Conservation (phyloP, 2,113 vertebrate genomes). For the Gnathonemus longibarbis region DNA sequence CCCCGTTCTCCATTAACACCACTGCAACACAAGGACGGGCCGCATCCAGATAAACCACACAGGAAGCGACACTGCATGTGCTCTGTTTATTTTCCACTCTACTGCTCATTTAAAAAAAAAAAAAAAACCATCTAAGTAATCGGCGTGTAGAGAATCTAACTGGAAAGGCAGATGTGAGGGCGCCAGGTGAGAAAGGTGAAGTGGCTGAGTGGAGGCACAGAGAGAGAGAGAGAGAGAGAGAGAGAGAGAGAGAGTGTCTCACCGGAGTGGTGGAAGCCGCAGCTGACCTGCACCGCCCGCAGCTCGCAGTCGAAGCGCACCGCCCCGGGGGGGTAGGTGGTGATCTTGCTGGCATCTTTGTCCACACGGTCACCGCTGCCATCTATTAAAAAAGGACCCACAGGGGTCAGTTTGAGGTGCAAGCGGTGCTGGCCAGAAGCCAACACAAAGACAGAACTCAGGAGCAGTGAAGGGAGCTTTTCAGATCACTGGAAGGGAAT, state of each 20-base stretch:
- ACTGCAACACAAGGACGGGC: slow-evolving; percentile 57
- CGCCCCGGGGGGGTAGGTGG: slow-evolving; percentile 89
- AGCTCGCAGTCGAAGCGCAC: slow-evolving; percentile 90
- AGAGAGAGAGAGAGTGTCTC: slow-evolving; percentile 26
- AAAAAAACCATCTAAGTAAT: not conserved
- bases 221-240: not conserved
- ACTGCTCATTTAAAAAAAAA: not conserved
- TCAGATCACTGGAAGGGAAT: not conserved
- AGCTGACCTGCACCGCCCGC: slow-evolving; percentile 91
- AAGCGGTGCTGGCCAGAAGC: slow-evolving; percentile 19
- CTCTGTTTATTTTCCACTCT: not conserved
- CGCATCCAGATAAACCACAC: not conserved
- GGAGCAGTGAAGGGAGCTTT: not conserved
- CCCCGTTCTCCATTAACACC: slow-evolving; percentile 97
- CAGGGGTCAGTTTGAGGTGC: slow-evolving; percentile 26
- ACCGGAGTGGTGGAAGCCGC: slow-evolving; percentile 98
- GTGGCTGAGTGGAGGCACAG: not conserved
- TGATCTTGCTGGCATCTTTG: slow-evolving; percentile 97
- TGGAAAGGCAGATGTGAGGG: not conserved
- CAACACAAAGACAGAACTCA: slow-evolving; percentile 1
- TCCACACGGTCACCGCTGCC: slow-evolving; percentile 92
- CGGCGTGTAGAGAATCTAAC: not conserved
- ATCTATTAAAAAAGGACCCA: slow-evolving; percentile 58
- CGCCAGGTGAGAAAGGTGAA: not conserved
- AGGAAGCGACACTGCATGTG: not conserved